phyloP scores from a whole-genome alignment of 2,797 vertebrate genomes.

The Malurus leucopterus region DNA sequence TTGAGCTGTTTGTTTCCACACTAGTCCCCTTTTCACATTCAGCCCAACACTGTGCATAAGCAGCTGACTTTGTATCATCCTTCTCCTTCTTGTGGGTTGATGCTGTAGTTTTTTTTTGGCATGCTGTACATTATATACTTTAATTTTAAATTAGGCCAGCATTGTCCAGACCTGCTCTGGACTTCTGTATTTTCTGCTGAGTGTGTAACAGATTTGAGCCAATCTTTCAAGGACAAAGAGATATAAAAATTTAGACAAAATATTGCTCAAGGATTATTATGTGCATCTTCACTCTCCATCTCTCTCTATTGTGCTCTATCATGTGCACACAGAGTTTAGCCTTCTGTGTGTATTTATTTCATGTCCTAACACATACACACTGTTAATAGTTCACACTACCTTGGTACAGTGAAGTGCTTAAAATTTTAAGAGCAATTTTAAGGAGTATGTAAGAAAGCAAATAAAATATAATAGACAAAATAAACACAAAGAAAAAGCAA shows the following conservation, averaged over 20 bases:
- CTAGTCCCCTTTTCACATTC: background rate
- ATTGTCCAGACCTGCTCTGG: background rate
- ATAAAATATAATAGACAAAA: background rate
- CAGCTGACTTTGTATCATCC: background rate
- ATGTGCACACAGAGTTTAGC: fast-evolving
- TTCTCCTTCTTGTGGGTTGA: background rate
- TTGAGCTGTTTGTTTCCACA: background rate
- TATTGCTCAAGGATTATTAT: too few species aligned
- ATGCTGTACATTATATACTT: background rate
- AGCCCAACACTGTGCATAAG: background rate
- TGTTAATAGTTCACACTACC: background rate
- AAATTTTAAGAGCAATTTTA: background rate
- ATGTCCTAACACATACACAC: background rate
- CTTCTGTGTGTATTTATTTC: background rate
- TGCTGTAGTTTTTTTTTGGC: background rate
- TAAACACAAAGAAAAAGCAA: background rate
- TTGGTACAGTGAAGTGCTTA: background rate
- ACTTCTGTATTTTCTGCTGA: too few species aligned
- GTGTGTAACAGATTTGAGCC: too few species aligned
- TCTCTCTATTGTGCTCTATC: too few species aligned
- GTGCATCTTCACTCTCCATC: too few species aligned
- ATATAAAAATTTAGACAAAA: too few species aligned
- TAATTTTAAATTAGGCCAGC: background rate
- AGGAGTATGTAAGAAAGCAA: background rate
- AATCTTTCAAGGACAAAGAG: too few species aligned